Conservation (phyloP, 2,113 vertebrate genomes). For the Abramis brama region DNA sequence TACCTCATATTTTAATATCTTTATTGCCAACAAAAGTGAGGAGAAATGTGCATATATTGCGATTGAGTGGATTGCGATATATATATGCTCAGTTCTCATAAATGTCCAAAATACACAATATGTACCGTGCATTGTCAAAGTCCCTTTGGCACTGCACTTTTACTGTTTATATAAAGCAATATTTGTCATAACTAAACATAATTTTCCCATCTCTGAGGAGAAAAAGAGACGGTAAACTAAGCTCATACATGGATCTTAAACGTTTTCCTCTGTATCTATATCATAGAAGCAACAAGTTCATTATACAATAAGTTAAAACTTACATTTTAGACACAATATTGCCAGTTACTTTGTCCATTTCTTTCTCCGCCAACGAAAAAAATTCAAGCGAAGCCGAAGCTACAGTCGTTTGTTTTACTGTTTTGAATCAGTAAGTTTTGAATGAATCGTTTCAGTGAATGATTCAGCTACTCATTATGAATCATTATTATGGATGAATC, state of each 20-base stretch:
- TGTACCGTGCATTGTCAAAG: too few relatives aligned
- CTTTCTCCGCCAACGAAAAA: background rate
- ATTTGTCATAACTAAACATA: background rate
- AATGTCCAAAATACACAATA: too few relatives aligned
- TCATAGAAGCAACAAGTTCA: background rate
- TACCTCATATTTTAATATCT: background rate
- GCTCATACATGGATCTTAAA: too few relatives aligned
- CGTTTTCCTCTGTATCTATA: background rate
- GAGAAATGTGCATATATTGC: background rate
- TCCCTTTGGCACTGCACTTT: too few relatives aligned
- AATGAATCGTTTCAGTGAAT: background rate
- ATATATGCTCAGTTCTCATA: too few relatives aligned
- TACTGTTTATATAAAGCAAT: background rate
- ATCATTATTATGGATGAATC: too few relatives aligned
- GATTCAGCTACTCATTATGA: background rate
- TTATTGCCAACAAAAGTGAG: background rate
- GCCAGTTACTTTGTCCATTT: background rate
- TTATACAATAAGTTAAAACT: background rate
- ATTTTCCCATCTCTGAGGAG: background rate
- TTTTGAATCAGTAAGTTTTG: background rate
- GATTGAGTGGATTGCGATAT: too few relatives aligned
- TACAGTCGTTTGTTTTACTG: background rate
- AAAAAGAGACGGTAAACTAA: background rate
- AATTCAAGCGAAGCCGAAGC: background rate
- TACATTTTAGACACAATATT: background rate